Percentiles rank a stretch among this genome's conserved stretches.
Conservation (phyloP, 2,888 invertebrate species). For the Dryadula phaetusa region DNA sequence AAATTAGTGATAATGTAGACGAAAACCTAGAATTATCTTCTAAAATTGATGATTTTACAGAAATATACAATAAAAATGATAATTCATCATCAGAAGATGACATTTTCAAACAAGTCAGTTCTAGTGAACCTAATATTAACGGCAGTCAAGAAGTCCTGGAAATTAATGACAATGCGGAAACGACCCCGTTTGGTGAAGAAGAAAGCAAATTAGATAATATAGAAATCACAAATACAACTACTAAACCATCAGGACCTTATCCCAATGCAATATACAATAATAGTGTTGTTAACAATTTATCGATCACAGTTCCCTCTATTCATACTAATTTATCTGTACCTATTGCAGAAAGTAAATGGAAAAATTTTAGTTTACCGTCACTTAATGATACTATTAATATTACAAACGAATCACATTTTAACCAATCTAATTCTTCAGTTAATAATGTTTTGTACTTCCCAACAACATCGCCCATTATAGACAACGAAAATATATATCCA, state of each 20-base stretch:
- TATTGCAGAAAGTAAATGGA: slow-evolving; percentile 50
- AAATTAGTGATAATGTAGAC: slow-evolving; percentile 38
- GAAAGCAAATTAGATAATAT: slow-evolving; percentile 35
- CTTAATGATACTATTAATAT: slow-evolving; percentile 42
- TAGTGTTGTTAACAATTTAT: slow-evolving; percentile 45
- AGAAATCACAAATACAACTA: slow-evolving; percentile 31
- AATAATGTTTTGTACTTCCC: slow-evolving; percentile 41
- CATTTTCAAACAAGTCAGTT: slow-evolving; percentile 43
- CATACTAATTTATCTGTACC: slow-evolving; percentile 48
- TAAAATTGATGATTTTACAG: not conserved
- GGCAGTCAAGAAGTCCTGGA: slow-evolving; percentile 30
- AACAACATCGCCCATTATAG: slow-evolving; percentile 7
- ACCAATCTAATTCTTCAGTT: slow-evolving; percentile 47
- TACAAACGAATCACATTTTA: slow-evolving; percentile 37
- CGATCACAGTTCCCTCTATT: slow-evolving; percentile 47
- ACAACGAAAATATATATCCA: slow-evolving; percentile 53
- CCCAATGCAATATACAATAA: slow-evolving; percentile 51
- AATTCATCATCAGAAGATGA: slow-evolving; percentile 41
- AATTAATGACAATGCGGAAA: slow-evolving; percentile 28
- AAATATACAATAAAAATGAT: slow-evolving; percentile 8
- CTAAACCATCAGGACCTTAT: slow-evolving; percentile 46
- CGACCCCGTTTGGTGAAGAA: slow-evolving; percentile 29
- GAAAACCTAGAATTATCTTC: not conserved
- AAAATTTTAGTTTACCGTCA: slow-evolving; percentile 52
- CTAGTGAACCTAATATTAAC: slow-evolving; percentile 23